Percentiles rank a stretch among this genome's conserved stretches.
Evolutionary conservation across 2,113 vertebrate species (phyloP).

Genomic region (Gorsachius goisagi): DNA sequence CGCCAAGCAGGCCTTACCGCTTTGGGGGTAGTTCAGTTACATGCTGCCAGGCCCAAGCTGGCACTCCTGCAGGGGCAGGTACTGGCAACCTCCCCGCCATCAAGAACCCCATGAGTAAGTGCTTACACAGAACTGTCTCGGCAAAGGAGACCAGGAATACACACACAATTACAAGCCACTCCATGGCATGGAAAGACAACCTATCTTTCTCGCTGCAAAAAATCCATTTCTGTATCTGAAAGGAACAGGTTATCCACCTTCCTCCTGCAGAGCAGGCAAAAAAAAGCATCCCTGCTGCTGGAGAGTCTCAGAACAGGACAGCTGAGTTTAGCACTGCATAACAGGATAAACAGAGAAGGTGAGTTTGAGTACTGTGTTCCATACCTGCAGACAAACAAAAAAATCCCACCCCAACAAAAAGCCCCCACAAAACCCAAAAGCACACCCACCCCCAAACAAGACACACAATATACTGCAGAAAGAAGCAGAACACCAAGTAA

Average conservation of each 20-base stretch:
- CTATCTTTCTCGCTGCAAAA: not conserved
- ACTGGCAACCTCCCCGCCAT: fast-evolving
- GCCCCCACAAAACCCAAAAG: not conserved
- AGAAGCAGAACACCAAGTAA: not conserved
- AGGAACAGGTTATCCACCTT: not conserved
- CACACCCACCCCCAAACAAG: not conserved
- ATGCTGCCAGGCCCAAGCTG: not conserved
- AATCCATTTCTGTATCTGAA: not conserved
- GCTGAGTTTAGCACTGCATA: not conserved
- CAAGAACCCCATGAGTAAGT: fast-evolving
- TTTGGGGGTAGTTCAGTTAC: no score
- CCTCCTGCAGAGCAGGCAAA: not conserved
- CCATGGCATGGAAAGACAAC: not conserved
- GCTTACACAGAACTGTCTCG: not conserved
- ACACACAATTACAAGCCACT: not conserved
- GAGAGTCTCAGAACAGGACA: not conserved
- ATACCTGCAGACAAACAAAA: not conserved
- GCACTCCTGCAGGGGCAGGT: not conserved
- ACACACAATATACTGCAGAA: not conserved
- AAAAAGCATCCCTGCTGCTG: not conserved
- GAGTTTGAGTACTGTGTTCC: not conserved
- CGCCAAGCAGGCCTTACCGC: not conserved
- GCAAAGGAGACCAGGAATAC: not conserved
- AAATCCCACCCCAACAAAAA: not conserved
- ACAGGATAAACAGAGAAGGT: not conserved